Percentiles rank a stretch among this genome's conserved stretches.
phyloP scores from a whole-genome alignment of 2,888 invertebrate genomes.

The Drosophila atripex region DNA sequence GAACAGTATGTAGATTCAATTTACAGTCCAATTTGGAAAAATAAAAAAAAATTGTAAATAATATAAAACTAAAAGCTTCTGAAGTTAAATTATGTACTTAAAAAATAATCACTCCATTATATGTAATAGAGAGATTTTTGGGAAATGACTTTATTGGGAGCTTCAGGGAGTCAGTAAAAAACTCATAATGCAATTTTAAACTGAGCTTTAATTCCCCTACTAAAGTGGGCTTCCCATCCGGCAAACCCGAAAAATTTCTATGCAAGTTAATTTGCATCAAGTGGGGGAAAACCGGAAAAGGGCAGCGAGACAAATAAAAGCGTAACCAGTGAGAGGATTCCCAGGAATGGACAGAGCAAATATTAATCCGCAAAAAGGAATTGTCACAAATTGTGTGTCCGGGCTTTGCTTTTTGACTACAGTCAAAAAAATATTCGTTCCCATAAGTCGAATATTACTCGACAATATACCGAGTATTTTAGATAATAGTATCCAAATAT shows the following conservation, averaged over 20 bases:
- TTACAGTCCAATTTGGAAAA: neutral
- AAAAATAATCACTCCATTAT: neutral
- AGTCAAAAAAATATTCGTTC: neutral
- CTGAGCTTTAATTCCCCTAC: constrained; percentile 4
- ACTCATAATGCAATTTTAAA: constrained; percentile 4
- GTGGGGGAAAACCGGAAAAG: constrained; percentile 62
- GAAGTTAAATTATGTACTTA: neutral
- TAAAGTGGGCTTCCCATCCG: constrained; percentile 15
- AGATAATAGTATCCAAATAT: no score
- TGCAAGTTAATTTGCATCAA: constrained; percentile 74
- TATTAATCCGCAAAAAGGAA: constrained; percentile 80
- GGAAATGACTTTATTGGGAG: neutral
- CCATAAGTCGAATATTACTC: no score
- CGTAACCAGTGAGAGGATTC: constrained; percentile 65
- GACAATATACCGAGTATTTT: no score
- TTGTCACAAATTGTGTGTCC: constrained; percentile 75
- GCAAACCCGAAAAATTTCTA: constrained; percentile 61
- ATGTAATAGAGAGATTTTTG: neutral
- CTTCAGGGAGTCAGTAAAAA: constrained; percentile 6
- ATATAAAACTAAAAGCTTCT: neutral
- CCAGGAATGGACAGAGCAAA: constrained; percentile 61
- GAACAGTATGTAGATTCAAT: neutral
- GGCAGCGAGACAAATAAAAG: constrained; percentile 66
- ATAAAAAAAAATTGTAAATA: neutral
- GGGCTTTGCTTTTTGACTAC: constrained; percentile 32